A percentile compares a stretch with the other conserved stretches of the same genome.
These are phyloP conservation scores for Bubo scandiacus DNA, from an alignment of 2,113 vertebrate species.

Conservation along the genomic window DNA sequence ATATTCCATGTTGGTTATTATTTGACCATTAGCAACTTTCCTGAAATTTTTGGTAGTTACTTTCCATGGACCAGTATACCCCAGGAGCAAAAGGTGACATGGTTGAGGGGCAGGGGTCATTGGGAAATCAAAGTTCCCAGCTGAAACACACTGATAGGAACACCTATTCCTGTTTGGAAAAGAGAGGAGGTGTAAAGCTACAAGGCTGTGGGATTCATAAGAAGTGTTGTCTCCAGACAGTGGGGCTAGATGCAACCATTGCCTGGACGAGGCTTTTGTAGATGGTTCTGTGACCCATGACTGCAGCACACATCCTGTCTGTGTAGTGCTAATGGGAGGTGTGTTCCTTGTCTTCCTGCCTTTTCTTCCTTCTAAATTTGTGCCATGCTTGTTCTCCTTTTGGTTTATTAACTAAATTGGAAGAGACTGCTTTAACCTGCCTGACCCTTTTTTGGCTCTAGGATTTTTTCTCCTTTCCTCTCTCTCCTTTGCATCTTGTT, in stretches of 20 bases:
- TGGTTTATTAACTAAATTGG: not conserved
- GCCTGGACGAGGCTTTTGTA: not conserved
- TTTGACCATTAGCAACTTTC: not conserved
- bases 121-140: not conserved
- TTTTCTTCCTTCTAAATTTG: not conserved
- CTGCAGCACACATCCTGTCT: not conserved
- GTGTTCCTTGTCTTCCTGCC: not conserved
- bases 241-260: not conserved
- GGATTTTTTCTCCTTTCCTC: not conserved
- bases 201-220: not conserved
- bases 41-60: not conserved
- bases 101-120: not conserved
- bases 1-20: not conserved
- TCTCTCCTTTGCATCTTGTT: not conserved
- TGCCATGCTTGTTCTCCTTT: not conserved
- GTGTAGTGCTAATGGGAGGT: not conserved
- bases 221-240: not conserved
- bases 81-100: not conserved
- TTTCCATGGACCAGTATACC: not conserved
- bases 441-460: not conserved
- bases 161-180: not conserved
- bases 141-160: not conserved
- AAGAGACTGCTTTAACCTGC: not conserved
- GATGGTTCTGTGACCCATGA: not conserved
- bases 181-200: not conserved